phyloP scores from a whole-genome alignment of 2,113 vertebrate species.

The Neotoma lepida region DNA sequence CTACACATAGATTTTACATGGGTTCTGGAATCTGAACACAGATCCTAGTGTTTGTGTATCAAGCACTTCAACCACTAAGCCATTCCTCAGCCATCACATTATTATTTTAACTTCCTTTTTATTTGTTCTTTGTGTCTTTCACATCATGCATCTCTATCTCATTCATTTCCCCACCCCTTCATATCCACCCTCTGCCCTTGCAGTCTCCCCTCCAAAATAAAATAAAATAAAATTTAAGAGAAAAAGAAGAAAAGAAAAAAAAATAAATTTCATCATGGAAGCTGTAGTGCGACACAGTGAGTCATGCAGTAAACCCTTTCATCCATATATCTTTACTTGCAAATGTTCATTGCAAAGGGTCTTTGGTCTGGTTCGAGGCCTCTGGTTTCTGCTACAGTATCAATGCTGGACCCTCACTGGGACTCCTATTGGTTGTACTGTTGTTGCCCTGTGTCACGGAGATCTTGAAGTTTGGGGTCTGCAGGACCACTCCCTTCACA shows the following conservation, averaged over 20 bases:
- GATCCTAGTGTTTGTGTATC: not conserved
- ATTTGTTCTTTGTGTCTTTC: not conserved
- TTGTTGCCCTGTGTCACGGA: not conserved
- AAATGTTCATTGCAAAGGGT: not conserved
- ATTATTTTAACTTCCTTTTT: not conserved
- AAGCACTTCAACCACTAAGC: not conserved
- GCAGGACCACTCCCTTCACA: fast-evolving
- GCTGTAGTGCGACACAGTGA: not conserved
- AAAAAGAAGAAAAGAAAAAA: not conserved
- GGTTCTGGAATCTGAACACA: not conserved
- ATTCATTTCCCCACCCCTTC: not conserved
- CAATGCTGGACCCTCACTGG: not conserved
- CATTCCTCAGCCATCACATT: not conserved
- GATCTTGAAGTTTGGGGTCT: not conserved
- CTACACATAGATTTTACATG: not conserved
- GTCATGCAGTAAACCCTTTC: not conserved
- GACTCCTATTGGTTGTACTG: not conserved
- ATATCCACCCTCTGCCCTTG: not conserved
- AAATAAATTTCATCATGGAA: not conserved
- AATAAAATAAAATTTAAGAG: not conserved
- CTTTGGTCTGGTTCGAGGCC: not conserved
- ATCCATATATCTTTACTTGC: not conserved
- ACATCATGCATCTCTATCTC: not conserved
- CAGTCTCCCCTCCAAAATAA: not conserved
- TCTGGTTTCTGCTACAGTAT: not conserved